Evolutionary conservation across 1,140 invertebrate genomes (phyloP), one percentile per base, ranked within the genome.

Genomic region (Fopius arisanus): DNA sequence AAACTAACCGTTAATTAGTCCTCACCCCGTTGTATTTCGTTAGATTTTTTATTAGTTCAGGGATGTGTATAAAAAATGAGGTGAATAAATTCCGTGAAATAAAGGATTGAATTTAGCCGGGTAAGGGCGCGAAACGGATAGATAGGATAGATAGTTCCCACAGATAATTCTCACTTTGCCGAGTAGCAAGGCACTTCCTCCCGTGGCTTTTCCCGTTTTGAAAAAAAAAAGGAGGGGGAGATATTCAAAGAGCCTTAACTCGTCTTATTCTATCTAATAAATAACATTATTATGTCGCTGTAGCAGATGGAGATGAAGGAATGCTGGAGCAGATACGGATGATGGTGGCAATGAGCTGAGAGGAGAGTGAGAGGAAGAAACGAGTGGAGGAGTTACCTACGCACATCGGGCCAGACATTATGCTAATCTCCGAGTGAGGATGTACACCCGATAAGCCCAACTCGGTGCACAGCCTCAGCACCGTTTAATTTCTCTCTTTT

Each of bases 341-440:
- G 19, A 73, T 72, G 62, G 43, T 74, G 54, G 31, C 43, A 59
- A 54, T 37, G 40, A 54, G 26, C 33, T 54, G 41, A 43, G n/a
- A 33, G 40, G 63, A 31, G 68, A 33, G 37, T 40, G 26, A 9
- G 72, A 19, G 23, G 12, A 28, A 54, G 37, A 28, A 48, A 40
- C n/a, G 41, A 9, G 63, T 63, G 23, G 40, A 66, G 40, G 48
- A 67, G 63, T 82, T 85, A 84, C 81, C 82, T 84, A 86, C 83
- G 83, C 86, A 86, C 82, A 79, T 54, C 26, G 80, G 83, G 80
- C 82, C 85, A 85, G 84, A 85, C 85, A 88, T 88, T 88, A 88
- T 87, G 85, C 85, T 87, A 88, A 88, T 88, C 83, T 85, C 79
- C 80, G 79, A 82, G 84, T 80, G 83, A 84, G 86, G 86, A 88